phyloP scores from a whole-genome alignment of 1,140 invertebrate genomes.

The Leptinotarsa undecemlineata region DNA sequence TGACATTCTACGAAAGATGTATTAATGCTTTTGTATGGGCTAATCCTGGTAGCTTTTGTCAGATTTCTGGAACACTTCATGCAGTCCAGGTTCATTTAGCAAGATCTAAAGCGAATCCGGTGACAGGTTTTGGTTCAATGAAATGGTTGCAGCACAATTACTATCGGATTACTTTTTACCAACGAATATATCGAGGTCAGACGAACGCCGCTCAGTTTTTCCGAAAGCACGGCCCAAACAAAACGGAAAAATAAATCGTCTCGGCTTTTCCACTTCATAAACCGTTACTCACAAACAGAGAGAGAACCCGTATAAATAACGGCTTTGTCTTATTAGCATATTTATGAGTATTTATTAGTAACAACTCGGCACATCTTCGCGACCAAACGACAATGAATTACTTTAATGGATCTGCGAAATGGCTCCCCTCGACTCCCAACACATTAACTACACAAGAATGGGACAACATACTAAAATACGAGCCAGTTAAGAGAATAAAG shows the following conservation, averaged over 20 bases:
- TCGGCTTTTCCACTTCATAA: slow-evolving; percentile 25
- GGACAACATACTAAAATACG: slow-evolving; percentile 50
- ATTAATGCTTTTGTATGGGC: too few relatives aligned
- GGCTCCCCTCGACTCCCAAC: slow-evolving; percentile 46
- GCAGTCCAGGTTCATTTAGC: too few relatives aligned
- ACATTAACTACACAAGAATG: slow-evolving; percentile 51
- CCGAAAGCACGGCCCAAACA: background rate
- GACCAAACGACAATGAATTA: slow-evolving; percentile 53
- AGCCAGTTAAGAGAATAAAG: slow-evolving; percentile 54
- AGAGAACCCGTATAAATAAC: slow-evolving; percentile 22
- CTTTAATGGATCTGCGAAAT: slow-evolving; percentile 52
- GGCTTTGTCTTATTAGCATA: slow-evolving; percentile 33
- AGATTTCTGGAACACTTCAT: too few relatives aligned
- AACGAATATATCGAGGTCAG: background rate
- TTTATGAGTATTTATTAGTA: slow-evolving; percentile 35
- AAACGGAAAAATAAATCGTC: background rate
- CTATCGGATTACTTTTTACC: too few relatives aligned
- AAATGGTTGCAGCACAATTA: too few relatives aligned
- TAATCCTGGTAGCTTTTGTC: too few relatives aligned
- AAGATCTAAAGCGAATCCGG: too few relatives aligned
- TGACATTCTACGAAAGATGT: too few relatives aligned
- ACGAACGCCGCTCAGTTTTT: background rate
- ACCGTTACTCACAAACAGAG: slow-evolving; percentile 13
- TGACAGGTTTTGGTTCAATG: too few relatives aligned
- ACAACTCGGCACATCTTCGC: slow-evolving; percentile 39